Evolutionary conservation across 2,797 vertebrate genomes (phyloP), one percentile per base, ranked within the genome.

Genomic region (Dromococcyx pavoninus): DNA sequence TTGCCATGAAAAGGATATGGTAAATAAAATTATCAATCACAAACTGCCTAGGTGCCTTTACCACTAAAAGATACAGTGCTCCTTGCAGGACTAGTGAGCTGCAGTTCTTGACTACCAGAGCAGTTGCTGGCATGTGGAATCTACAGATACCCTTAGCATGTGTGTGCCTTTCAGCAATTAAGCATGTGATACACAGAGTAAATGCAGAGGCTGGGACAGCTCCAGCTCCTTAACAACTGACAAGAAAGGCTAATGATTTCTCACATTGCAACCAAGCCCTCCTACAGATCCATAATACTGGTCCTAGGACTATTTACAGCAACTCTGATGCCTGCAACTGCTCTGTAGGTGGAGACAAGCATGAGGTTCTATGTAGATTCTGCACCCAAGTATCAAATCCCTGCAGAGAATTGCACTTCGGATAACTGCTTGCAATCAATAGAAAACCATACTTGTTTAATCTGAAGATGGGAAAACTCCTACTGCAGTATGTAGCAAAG

Each of bases 181-280:
- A 60, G 22, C 58, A 44, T 32, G 73, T 41, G 71, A 93, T n/a
- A 58, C 61, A 23, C 25, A 17, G 69, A 72, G 57, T 61, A 75
- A 46, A 62, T 30, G 30, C 39, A 83, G 66, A 70, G 54, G 25
- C 1, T 89, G 85, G 69, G 76, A 83, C 39, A 89, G 46, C 62
- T 91, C 76, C 83, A 90, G 73, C 91, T 94, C 89, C 74, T 81
- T 65, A 88, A 91, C 77, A 94, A 73, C 77, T 86, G 88, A 51
- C 64, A 74, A 91, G 89, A 78, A 81, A 86, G 50, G 79, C 74
- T 86, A 93, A 88, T 71, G 77, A 86, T 78, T 91, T 91, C 89
- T 82, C 60, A 8, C 64, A 76, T 6, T 39, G 67, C 1, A 4
- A 58, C 37, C 71, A n/a, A 82, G 48, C 30, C 91, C 80, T 92